A percentile compares a stretch with the other conserved stretches of the same genome.
These are phyloP conservation scores for Pica pica DNA, from an alignment of 2,113 vertebrate species.

Conservation along the genomic window DNA sequence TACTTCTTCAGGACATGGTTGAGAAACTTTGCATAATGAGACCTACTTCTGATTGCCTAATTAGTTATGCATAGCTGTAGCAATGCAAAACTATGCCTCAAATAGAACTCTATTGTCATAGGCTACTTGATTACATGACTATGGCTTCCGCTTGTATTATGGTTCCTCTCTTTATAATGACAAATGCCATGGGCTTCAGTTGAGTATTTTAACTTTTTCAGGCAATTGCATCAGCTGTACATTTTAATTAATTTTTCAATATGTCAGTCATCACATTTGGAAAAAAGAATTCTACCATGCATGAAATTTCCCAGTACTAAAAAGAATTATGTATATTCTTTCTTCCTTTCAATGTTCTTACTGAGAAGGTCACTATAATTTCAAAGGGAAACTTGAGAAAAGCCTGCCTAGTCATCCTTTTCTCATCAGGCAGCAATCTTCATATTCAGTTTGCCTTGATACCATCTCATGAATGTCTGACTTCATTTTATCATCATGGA, in stretches of 20 bases:
- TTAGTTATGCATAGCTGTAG: slow-evolving; percentile 46
- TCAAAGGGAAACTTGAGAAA: neutral
- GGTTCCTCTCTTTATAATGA: neutral
- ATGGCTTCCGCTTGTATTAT: neutral
- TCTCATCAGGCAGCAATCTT: neutral
- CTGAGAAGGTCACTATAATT: neutral
- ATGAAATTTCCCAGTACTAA: neutral
- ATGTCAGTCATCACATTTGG: neutral
- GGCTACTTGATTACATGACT: slow-evolving; percentile 36
- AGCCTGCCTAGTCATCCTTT: neutral
- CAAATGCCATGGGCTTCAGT: neutral
- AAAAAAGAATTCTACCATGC: neutral
- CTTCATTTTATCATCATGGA: neutral
- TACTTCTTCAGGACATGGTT: slow-evolving; percentile 31
- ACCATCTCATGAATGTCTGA: neutral
- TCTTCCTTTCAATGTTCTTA: neutral
- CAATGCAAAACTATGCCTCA: slow-evolving; percentile 27
- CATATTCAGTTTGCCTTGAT: neutral
- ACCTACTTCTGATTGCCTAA: slow-evolving; percentile 52
- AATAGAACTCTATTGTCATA: slow-evolving; percentile 40
- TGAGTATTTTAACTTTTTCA: neutral
- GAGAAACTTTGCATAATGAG: slow-evolving; percentile 52
- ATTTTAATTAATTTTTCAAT: slow-evolving; percentile 5
- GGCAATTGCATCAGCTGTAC: neutral
- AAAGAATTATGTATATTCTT: neutral